Evolutionary conservation across 2,888 invertebrate species (phyloP).

Genomic region (Smittia sp.): DNA sequence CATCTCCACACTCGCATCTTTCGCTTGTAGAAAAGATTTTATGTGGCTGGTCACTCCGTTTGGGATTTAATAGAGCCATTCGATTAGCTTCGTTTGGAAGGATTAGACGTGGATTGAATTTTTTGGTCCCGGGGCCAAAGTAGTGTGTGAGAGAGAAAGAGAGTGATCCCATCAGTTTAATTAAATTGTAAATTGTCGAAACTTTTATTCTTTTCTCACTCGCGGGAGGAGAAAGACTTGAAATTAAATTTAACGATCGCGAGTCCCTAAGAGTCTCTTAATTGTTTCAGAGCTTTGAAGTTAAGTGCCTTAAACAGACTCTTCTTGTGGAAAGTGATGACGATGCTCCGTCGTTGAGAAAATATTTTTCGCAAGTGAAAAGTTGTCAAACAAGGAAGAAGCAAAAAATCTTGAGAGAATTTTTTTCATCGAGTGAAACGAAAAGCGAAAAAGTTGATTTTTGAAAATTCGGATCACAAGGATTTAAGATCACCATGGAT

Average conservation of each 20-base stretch:
- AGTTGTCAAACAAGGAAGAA: not conserved
- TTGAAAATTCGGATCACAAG: constrained; percentile 28
- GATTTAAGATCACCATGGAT: constrained; percentile 49
- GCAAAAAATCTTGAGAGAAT: not conserved
- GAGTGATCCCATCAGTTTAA: not conserved
- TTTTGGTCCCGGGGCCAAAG: constrained; percentile 29
- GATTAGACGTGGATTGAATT: constrained; percentile 28
- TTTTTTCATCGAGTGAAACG: not conserved
- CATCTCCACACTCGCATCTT: constrained; percentile 18
- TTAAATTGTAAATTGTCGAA: constrained; percentile 1
- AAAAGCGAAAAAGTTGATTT: not conserved
- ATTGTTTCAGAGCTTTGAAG: not conserved
- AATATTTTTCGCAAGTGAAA: not conserved
- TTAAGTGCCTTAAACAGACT: not conserved
- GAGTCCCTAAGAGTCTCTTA: not conserved
- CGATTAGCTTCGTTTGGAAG: constrained; percentile 36
- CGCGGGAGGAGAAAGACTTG: not conserved
- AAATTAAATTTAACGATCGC: constrained; percentile 5
- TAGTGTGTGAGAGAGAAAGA: not conserved
- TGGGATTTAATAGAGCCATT: constrained; percentile 27
- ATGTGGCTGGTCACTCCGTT: constrained; percentile 29
- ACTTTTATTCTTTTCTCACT: not conserved
- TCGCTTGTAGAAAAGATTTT: constrained; percentile 6
- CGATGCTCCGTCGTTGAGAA: not conserved
- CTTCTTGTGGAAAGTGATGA: not conserved